These are phyloP conservation scores for Noctua janthina DNA, from an alignment of 2,888 invertebrate genomes.

Conservation along the genomic window DNA sequence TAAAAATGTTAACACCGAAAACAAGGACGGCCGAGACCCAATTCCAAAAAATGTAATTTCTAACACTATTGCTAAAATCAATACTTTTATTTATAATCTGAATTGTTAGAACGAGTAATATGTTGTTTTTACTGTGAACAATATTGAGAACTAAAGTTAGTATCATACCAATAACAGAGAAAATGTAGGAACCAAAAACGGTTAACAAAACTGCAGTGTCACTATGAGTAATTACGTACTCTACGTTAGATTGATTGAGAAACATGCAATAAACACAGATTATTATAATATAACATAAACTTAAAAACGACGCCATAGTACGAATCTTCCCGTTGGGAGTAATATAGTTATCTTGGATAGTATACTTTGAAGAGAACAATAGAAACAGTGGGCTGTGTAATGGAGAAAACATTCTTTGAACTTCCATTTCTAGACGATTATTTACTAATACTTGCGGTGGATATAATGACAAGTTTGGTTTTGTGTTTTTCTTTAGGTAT, in stretches of 20 bases:
- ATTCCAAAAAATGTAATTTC: neutral
- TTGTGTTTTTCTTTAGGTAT: neutral
- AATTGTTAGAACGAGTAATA: no score
- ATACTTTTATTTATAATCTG: no score
- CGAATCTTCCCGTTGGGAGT: neutral
- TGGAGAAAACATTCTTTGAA: neutral
- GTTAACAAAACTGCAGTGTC: neutral
- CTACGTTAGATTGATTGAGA: neutral
- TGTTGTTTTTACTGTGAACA: no score
- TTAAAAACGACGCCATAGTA: neutral
- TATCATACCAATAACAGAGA: neutral
- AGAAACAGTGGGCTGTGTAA: neutral
- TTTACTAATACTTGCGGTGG: neutral
- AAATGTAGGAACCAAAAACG: neutral
- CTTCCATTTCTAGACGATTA: neutral
- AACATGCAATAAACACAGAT: neutral
- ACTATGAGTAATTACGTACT: neutral
- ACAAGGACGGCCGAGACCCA: neutral
- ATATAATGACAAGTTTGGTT: neutral
- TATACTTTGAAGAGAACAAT: neutral
- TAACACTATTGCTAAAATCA: no score
- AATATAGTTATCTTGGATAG: neutral
- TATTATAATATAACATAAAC: neutral
- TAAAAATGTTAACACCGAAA: slow-evolving; percentile 5
- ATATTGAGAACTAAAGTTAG: no score